Evolutionary conservation across 2,888 invertebrate species (phyloP).

Genomic region (Rhingia rostrata): DNA sequence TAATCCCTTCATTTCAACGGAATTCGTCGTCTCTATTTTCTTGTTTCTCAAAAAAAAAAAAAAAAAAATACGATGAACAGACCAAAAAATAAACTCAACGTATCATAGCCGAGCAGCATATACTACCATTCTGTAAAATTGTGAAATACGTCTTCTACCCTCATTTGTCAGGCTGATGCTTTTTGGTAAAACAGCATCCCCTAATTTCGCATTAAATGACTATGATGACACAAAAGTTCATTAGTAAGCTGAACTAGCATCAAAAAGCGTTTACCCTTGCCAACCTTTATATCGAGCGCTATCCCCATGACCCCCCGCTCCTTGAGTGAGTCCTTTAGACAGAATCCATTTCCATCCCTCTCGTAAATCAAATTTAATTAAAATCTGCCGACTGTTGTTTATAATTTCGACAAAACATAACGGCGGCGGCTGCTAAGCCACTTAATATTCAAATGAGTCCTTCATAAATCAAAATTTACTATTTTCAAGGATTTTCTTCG

Average conservation of each 20-base stretch:
- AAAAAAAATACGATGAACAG: slow-evolving; percentile 34
- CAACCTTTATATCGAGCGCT: slow-evolving; percentile 26
- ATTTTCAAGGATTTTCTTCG: slow-evolving; percentile 51
- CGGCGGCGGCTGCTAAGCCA: slow-evolving; percentile 66
- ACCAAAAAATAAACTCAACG: slow-evolving; percentile 10
- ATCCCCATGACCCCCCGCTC: background rate
- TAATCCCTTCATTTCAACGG: slow-evolving; percentile 17
- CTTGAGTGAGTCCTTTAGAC: background rate
- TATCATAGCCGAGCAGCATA: background rate
- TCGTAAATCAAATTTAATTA: slow-evolving; percentile 74
- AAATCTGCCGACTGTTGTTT: slow-evolving; percentile 72
- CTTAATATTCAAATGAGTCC: slow-evolving; percentile 73
- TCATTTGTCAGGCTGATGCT: slow-evolving; percentile 50
- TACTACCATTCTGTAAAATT: slow-evolving; percentile 7
- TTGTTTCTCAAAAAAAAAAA: slow-evolving; percentile 14
- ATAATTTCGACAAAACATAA: slow-evolving; percentile 63
- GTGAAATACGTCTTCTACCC: slow-evolving; percentile 31
- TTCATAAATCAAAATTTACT: slow-evolving; percentile 74
- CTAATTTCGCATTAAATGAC: slow-evolving; percentile 17
- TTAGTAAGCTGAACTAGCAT: slow-evolving; percentile 70
- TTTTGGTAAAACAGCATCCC: slow-evolving; percentile 6
- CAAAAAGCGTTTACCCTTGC: slow-evolving; percentile 67
- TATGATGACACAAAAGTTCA: slow-evolving; percentile 63
- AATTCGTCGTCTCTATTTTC: background rate
- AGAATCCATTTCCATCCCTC: slow-evolving; percentile 64